phyloP scores from a whole-genome alignment of 2,113 vertebrate genomes.

The Myiagra hebetior region DNA sequence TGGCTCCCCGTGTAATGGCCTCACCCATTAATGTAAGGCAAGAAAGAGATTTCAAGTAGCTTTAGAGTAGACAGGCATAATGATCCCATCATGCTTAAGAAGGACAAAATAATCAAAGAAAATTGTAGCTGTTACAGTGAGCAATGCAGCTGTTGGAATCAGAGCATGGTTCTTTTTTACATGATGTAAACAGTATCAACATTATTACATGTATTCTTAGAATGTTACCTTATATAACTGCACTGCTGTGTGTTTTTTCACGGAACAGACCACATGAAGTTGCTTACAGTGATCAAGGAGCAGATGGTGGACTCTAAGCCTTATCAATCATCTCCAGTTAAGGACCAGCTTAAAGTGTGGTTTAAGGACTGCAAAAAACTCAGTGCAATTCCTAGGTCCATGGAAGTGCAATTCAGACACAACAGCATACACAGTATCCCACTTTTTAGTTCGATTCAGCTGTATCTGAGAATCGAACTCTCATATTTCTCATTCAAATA shows the following conservation, averaged over 20 bases:
- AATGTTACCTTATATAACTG: neutral
- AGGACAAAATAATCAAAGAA: neutral
- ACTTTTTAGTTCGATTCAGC: neutral
- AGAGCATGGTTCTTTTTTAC: neutral
- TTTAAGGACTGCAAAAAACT: neutral
- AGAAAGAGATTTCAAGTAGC: neutral
- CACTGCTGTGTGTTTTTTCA: neutral
- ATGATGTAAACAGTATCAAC: neutral
- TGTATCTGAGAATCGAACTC: neutral
- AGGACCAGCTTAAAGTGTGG: neutral
- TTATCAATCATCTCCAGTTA: neutral
- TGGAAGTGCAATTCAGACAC: neutral
- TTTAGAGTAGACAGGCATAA: neutral
- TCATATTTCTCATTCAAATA: neutral
- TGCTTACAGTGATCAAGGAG: neutral
- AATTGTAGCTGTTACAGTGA: neutral
- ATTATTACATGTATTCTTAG: neutral
- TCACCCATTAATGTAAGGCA: neutral
- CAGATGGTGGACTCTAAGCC: neutral
- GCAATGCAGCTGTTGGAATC: neutral
- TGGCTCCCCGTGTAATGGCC: neutral
- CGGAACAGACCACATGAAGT: neutral
- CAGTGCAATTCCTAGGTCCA: neutral
- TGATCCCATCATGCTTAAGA: neutral
- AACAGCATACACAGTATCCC: neutral